Percentiles rank a stretch among this genome's conserved stretches.
Evolutionary conservation across 1,140 invertebrate species (phyloP).

Genomic region (Sweltsa coloradensis): DNA sequence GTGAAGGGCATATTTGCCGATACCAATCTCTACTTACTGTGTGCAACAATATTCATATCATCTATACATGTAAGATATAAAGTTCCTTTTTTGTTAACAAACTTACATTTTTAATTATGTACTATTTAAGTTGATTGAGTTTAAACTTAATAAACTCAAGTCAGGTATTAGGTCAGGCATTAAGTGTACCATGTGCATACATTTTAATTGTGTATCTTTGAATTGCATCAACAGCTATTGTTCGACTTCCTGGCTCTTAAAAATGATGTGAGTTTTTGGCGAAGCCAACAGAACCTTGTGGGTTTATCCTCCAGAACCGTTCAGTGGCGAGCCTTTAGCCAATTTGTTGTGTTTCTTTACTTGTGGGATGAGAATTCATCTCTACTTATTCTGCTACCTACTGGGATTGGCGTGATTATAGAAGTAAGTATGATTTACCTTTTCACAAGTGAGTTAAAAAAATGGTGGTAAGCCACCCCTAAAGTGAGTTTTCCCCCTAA

Average conservation of each 20-base stretch:
- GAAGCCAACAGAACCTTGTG: constrained; percentile 64
- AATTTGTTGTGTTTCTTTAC: constrained; percentile 88
- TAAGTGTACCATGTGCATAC: too few relatives aligned
- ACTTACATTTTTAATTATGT: too few relatives aligned
- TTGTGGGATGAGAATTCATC: constrained; percentile 88
- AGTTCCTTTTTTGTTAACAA: too few relatives aligned
- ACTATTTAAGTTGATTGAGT: too few relatives aligned
- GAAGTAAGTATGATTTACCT: constrained; percentile 53
- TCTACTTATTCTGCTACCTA: constrained; percentile 75
- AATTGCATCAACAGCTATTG: constrained; percentile 77
- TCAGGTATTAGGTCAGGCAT: too few relatives aligned
- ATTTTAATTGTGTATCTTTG: too few relatives aligned
- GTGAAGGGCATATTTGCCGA: constrained; percentile 93
- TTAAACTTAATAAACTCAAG: too few relatives aligned
- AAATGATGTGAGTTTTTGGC: constrained; percentile 95
- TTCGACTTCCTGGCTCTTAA: constrained; percentile 97
- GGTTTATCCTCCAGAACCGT: constrained; percentile 82
- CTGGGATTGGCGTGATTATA: constrained; percentile 73
- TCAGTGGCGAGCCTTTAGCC: constrained; percentile 87
- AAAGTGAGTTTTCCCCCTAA: too few relatives aligned
- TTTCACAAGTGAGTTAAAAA: too few relatives aligned
- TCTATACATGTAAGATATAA: constrained; percentile 75
- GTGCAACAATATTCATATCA: constrained; percentile 82
- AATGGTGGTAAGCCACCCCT: too few relatives aligned
- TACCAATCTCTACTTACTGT: constrained; percentile 88